phyloP scores from a whole-genome alignment of 1,140 invertebrate genomes.

The Amphibalanus amphitrite region DNA sequence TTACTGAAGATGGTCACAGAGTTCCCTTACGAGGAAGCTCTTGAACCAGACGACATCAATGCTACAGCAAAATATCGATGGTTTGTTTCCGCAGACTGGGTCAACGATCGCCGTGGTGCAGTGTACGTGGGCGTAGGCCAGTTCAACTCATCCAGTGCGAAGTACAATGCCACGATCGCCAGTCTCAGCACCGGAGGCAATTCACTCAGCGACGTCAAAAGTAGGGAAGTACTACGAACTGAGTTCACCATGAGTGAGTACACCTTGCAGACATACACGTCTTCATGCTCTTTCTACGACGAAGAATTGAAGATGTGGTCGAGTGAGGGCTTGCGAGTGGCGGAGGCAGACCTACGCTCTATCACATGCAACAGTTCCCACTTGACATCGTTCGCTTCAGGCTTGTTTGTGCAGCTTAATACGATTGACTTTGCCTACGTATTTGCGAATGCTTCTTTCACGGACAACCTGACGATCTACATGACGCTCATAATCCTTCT shows the following conservation, averaged over 20 bases:
- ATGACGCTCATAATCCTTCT: constrained; percentile 32
- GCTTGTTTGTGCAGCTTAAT: constrained; percentile 35
- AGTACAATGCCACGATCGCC: background rate
- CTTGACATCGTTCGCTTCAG: constrained; percentile 36
- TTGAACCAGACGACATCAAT: background rate
- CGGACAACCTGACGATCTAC: too few relatives aligned
- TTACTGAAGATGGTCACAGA: background rate
- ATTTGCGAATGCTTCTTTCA: too few relatives aligned
- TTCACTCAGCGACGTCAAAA: too few relatives aligned
- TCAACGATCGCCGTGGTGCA: background rate
- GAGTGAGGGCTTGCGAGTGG: background rate
- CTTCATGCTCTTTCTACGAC: background rate
- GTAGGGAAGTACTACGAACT: too few relatives aligned
- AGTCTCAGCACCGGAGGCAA: too few relatives aligned
- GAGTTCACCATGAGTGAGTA: too few relatives aligned
- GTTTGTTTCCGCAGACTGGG: background rate
- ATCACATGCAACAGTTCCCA: constrained; percentile 19
- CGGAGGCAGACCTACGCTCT: background rate
- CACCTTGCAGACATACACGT: background rate
- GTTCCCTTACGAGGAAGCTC: background rate
- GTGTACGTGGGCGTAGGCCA: background rate
- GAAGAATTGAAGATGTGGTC: background rate
- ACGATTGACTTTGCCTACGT: constrained; percentile 38
- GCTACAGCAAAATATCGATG: background rate
- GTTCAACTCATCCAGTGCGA: background rate